A percentile compares a stretch with the other conserved stretches of the same genome.
These are phyloP conservation scores for Argya squamiceps DNA, from an alignment of 2,797 vertebrate species.

Conservation along the genomic window DNA sequence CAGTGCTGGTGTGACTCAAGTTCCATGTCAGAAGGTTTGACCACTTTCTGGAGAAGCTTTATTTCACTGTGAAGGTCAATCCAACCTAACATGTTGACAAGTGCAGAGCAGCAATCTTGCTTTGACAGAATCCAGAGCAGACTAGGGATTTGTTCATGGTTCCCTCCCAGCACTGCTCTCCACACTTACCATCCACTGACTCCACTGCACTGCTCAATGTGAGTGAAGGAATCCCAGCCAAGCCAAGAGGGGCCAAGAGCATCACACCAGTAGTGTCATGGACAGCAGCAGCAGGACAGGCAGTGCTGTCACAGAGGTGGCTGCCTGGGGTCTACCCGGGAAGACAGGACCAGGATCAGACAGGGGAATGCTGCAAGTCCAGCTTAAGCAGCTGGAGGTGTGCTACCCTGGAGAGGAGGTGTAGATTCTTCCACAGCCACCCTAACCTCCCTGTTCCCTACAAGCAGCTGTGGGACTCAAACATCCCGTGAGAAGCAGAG, in stretches of 20 bases:
- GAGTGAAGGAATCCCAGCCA: not conserved
- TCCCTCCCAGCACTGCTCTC: fast-evolving
- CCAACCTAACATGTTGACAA: not conserved
- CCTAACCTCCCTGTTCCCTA: not conserved
- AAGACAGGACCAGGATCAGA: not conserved
- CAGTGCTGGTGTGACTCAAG: not conserved
- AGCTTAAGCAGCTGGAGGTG: fast-evolving
- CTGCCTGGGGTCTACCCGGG: not conserved
- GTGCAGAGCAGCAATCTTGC: not conserved
- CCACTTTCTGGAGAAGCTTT: not conserved
- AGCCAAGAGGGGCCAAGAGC: not conserved
- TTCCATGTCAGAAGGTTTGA: not conserved
- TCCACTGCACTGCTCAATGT: not conserved
- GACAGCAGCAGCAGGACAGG: not conserved
- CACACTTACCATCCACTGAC: not conserved
- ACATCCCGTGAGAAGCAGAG: not conserved
- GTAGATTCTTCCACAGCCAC: not conserved
- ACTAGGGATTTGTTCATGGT: not conserved
- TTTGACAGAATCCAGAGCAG: not conserved
- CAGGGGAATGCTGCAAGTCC: not conserved
- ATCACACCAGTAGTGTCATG: not conserved
- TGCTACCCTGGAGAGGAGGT: fast-evolving
- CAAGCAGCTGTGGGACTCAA: not conserved
- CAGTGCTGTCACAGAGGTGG: not conserved
- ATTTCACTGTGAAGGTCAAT: not conserved